Evolutionary conservation across 2,888 invertebrate genomes (phyloP).

Genomic region (Chloromyia formosa): DNA sequence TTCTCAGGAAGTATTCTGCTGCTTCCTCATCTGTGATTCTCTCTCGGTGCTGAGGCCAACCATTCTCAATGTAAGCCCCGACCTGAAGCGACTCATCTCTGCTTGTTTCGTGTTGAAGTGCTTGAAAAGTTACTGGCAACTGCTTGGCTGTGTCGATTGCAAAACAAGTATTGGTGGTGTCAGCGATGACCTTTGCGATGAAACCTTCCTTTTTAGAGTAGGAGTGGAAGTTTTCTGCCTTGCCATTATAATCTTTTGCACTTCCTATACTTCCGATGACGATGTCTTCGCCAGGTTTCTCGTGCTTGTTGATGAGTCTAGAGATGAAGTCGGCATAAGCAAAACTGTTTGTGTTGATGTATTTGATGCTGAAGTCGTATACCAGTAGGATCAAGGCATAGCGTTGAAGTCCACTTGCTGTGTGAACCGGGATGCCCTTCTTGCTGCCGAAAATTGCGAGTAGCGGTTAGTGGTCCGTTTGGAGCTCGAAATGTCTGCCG

Average conservation of each 20-base stretch:
- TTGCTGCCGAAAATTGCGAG: constrained; percentile 43
- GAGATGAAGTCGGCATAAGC: not conserved
- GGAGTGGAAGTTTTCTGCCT: not conserved
- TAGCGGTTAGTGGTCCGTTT: constrained; percentile 52
- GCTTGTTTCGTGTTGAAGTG: not conserved
- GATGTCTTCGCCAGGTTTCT: not conserved
- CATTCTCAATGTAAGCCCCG: not conserved
- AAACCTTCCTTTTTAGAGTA: not conserved
- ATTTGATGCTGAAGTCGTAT: constrained; percentile 32
- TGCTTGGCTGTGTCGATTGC: constrained; percentile 4
- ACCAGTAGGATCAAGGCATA: constrained; percentile 27
- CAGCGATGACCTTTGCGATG: too few relatives aligned
- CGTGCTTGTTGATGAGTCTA: not conserved
- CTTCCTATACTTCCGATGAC: not conserved
- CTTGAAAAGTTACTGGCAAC: not conserved
- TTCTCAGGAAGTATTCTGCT: not conserved
- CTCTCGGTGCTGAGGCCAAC: not conserved
- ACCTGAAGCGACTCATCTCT: not conserved
- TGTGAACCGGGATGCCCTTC: constrained; percentile 39
- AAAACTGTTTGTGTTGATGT: not conserved
- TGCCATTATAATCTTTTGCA: constrained; percentile 2
- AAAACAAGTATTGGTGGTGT: not conserved
- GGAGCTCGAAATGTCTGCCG: constrained; percentile 55
- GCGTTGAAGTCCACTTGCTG: constrained; percentile 40
- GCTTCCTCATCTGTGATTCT: not conserved